Evolutionary conservation across 2,888 invertebrate species (phyloP), one percentile per base, ranked within the genome.

Genomic region (Phalangium opilio): DNA sequence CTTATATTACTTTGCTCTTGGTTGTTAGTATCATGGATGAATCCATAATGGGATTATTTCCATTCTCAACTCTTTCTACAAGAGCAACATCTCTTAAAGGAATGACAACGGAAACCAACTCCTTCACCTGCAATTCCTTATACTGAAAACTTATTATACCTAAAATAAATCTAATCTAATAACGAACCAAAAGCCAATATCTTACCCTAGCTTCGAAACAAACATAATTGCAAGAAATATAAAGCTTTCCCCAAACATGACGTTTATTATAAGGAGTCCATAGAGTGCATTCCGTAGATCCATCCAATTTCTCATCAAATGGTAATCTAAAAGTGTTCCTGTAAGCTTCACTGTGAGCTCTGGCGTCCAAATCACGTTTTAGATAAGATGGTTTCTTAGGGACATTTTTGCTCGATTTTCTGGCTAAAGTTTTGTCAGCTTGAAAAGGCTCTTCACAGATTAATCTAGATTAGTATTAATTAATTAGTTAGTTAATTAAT

Each of bases 251-350:
- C 71, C 78, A 77, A 48, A 84, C 83, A 63, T 85, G 81, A 56
- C 78, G 78, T 64, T 91, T 91, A 63, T 90, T 85, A 64, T 86
- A 96, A 0, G 95, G 93, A 2, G 95, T 91, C 82, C 90, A 89
- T 46, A 98, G 69, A 10, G 84, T 79, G 62, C 89, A 87, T 61
- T 86, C 85, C 45, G 86, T 64, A 50, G 83, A 81, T 1, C 96
- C 96, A 68, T 98, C 96, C 49, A 98, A 70, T 65, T 91, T 91
- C 70, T 96, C 96, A 21, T 71, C 73, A 50, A 79, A 75, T 0
- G 96, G 93, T 57, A 98, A 75, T 56, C 89, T 63, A 59, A 72
- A 72, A 17, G 61, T 63, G 39, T 61, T 59, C 70, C 72, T 67
- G 67, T 89, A 96, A 36, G 83, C 78, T 67, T 93, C 93, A 17